A percentile compares a stretch with the other conserved stretches of the same genome.
These are phyloP conservation scores for Phthorimaea operculella DNA, from an alignment of 1,140 invertebrate species.

Conservation along the genomic window DNA sequence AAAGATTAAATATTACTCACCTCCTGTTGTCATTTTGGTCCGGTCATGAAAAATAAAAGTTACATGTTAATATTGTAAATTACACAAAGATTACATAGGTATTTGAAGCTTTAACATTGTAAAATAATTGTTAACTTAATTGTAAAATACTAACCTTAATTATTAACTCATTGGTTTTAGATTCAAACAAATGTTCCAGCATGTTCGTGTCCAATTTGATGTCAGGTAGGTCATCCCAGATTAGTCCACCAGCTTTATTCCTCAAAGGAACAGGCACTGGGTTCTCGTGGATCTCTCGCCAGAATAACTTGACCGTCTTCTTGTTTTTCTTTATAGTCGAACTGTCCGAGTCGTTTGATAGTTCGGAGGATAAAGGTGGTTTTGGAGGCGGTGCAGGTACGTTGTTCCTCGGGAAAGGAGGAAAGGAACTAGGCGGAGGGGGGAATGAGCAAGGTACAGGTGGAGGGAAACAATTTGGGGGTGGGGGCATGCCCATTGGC, in stretches of 20 bases:
- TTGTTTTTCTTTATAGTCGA: conserved; percentile 84
- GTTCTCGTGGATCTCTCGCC: conserved; percentile 94
- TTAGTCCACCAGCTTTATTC: conserved; percentile 76
- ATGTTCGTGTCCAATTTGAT: conserved; percentile 92
- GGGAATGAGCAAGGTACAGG: conserved; percentile 21
- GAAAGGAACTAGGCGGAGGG: conserved; percentile 55
- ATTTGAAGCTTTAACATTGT: too few species aligned
- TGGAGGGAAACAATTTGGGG: conserved; percentile 44
- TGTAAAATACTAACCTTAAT: conserved; percentile 78
- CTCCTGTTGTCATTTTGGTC: too few species aligned
- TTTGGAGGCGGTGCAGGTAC: conserved; percentile 55
- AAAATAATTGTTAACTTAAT: too few species aligned
- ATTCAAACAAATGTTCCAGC: conserved; percentile 97
- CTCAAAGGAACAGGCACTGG: conserved; percentile 74
- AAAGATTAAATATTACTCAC: conserved; percentile 2
- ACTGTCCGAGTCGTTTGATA: conserved; percentile 43
- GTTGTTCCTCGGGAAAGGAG: conserved; percentile 39
- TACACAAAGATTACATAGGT: too few species aligned
- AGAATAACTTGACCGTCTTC: conserved; percentile 99
- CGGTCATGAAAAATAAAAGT: background rate
- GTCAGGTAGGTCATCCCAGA: conserved; percentile 94
- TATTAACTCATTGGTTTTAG: conserved; percentile 90
- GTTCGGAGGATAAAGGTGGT: conserved; percentile 30
- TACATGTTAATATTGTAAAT: too few species aligned
- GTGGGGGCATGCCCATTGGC: conserved; percentile 51